Conservation (phyloP, 2,113 vertebrate species). For the Antechinus flavipes region DNA sequence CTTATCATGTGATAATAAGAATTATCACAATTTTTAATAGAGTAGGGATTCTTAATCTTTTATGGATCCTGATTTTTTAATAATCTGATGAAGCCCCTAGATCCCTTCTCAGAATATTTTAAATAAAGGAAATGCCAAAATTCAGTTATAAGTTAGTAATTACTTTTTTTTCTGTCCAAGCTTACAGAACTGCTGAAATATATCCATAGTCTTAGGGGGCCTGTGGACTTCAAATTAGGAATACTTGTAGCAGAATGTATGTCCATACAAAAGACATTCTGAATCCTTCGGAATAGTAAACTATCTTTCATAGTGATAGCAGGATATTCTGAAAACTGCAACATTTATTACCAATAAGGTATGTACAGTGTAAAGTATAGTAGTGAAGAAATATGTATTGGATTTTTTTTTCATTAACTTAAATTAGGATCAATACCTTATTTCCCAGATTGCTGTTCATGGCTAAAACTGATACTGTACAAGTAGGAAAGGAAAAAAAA, state of each 20-base stretch:
- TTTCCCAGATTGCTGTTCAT: background rate
- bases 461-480: background rate
- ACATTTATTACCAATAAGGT: background rate
- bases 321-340: background rate
- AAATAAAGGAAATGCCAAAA: background rate
- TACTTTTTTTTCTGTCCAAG: background rate
- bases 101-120: too few relatives aligned
- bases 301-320: background rate
- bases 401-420: background rate
- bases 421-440: background rate
- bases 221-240: background rate
- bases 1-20: too few relatives aligned
- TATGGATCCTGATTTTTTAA: background rate
- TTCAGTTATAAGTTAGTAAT: background rate
- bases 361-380: background rate
- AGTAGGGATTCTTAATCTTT: background rate
- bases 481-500: conserved; percentile 40
- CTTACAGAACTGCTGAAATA: background rate
- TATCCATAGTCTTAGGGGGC: background rate
- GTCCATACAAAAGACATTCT: background rate
- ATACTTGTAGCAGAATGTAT: background rate
- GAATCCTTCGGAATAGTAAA: background rate
- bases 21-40: background rate
- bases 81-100: background rate
- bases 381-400: background rate